Evolutionary conservation across 2,113 vertebrate genomes (phyloP).

Genomic region (Xiphophorus couchianus): DNA sequence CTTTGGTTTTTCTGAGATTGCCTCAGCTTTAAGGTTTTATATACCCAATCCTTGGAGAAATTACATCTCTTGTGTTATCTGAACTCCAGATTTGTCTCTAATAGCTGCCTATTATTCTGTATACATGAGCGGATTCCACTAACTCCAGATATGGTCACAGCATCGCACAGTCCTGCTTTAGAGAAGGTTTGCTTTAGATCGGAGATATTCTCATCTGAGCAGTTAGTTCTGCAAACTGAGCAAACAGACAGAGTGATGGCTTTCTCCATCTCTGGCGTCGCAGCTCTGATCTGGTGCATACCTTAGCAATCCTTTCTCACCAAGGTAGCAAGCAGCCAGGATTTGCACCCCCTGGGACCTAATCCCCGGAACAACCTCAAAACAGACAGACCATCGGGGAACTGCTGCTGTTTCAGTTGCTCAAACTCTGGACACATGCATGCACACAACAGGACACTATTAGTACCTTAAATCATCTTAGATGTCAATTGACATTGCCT

Average conservation of each 20-base stretch:
- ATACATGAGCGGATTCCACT: slow-evolving; percentile 28
- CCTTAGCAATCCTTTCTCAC: slow-evolving; percentile 80
- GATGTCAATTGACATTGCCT: neutral
- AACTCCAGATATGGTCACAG: slow-evolving; percentile 62
- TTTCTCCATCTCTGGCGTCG: slow-evolving; percentile 67
- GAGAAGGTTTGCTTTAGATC: slow-evolving; percentile 63
- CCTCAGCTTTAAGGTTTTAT: slow-evolving; percentile 20
- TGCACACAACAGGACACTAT: neutral
- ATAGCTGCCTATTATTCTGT: slow-evolving; percentile 17
- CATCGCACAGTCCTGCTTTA: slow-evolving; percentile 24
- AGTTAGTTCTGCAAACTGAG: slow-evolving; percentile 32
- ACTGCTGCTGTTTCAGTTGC: slow-evolving; percentile 64
- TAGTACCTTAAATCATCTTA: neutral
- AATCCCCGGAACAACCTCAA: slow-evolving; percentile 80
- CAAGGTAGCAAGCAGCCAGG: slow-evolving; percentile 71
- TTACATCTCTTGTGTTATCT: slow-evolving; percentile 31
- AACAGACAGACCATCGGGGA: slow-evolving; percentile 72
- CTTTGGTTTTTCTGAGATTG: slow-evolving; percentile 16
- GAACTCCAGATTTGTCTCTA: slow-evolving; percentile 43
- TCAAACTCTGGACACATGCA: slow-evolving; percentile 19
- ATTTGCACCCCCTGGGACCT: slow-evolving; percentile 78
- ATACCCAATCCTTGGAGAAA: slow-evolving; percentile 25
- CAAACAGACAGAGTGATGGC: slow-evolving; percentile 22
- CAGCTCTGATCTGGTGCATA: slow-evolving; percentile 77
- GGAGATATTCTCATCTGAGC: slow-evolving; percentile 55